These are phyloP conservation scores for Luperina testacea DNA, from an alignment of 2,888 invertebrate genomes.

Conservation along the genomic window DNA sequence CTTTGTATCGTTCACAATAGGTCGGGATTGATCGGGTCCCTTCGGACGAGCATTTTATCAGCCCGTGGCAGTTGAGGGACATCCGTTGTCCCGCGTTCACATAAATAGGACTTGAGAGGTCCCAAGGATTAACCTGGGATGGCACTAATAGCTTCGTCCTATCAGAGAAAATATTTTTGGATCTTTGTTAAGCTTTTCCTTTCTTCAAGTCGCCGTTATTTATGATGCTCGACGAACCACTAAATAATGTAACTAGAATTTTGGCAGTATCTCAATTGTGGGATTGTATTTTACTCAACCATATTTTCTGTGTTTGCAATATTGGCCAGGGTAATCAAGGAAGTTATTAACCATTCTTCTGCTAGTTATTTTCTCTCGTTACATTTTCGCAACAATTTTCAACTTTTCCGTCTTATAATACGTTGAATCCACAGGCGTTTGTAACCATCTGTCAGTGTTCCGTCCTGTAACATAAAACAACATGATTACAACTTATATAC, in stretches of 20 bases:
- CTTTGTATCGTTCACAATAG: conserved; percentile 75
- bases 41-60: conserved; percentile 77
- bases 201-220: conserved; percentile 33
- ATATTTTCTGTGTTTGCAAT: conserved; percentile 2
- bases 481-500: conserved; percentile 10
- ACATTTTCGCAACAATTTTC: neutral
- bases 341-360: neutral
- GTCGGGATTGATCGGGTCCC: conserved; percentile 74
- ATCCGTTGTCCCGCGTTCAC: conserved; percentile 70
- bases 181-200: conserved; percentile 43
- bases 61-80: conserved; percentile 73
- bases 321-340: neutral
- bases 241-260: conserved; percentile 24
- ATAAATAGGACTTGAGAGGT: conserved; percentile 70
- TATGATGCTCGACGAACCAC: conserved; percentile 15
- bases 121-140: conserved; percentile 72
- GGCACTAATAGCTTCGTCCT: conserved; percentile 66
- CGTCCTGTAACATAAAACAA: conserved; percentile 5
- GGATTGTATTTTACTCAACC: neutral
- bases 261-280: conserved; percentile 16
- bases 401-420: neutral
- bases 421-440: neutral
- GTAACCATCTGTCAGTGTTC: neutral
- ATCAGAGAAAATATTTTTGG: conserved; percentile 45
- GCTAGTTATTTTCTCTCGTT: too few species aligned